Percentiles rank a stretch among this genome's conserved stretches.
phyloP scores from a whole-genome alignment of 2,888 invertebrate species.

The Xylota segnis region DNA sequence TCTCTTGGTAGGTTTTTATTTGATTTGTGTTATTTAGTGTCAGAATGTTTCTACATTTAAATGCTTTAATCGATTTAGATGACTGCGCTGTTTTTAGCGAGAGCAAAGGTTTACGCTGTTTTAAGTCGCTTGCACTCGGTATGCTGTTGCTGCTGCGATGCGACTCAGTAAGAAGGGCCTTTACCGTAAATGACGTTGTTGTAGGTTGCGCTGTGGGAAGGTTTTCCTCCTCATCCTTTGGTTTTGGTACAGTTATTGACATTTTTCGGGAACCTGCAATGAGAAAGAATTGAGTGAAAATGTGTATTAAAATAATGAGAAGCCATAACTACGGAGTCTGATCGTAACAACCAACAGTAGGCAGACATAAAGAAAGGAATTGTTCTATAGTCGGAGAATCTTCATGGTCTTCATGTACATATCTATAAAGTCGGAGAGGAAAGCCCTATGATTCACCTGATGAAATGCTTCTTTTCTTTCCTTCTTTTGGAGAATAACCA shows the following conservation, averaged over 20 bases:
- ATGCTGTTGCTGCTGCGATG: slow-evolving; percentile 20
- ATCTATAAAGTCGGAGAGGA: no score
- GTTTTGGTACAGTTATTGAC: slow-evolving; percentile 82
- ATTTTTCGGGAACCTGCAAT: slow-evolving; percentile 81
- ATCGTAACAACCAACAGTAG: no score
- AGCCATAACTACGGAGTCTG: no score
- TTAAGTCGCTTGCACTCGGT: slow-evolving; percentile 60
- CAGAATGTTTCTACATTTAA: slow-evolving; percentile 70
- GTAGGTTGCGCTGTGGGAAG: slow-evolving; percentile 79
- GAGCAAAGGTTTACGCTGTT: slow-evolving; percentile 61
- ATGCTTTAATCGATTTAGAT: slow-evolving; percentile 36
- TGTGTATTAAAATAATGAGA: no score
- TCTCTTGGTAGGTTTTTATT: slow-evolving; percentile 26
- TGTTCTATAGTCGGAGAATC: no score
- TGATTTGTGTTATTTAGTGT: slow-evolving; percentile 67
- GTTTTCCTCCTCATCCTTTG: slow-evolving; percentile 82
- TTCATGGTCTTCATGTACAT: no score
- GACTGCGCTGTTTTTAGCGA: slow-evolving; percentile 49
- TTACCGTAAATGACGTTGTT: slow-evolving; percentile 50
- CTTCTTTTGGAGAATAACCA: no score
- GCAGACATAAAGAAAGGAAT: no score
- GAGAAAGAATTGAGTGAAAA: background rate
- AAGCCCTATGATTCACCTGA: no score
- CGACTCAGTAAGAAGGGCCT: slow-evolving; percentile 28
- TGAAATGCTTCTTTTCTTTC: no score